phyloP scores from a whole-genome alignment of 2,888 invertebrate species.

The Eumacrocentrus americanus region DNA sequence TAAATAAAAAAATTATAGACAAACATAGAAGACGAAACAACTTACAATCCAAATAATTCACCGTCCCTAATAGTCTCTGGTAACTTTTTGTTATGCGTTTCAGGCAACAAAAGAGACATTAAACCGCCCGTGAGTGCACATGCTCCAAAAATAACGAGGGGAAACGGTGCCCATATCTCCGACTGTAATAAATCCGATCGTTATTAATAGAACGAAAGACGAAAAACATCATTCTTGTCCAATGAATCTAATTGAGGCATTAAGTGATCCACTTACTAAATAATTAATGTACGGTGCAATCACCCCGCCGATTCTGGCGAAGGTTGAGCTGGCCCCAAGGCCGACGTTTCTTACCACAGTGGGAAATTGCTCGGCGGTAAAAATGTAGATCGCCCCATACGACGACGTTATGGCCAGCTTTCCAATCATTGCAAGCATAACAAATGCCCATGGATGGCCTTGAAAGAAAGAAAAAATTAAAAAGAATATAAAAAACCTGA shows the following conservation, averaged over 20 bases:
- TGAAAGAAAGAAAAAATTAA: conserved; percentile 17
- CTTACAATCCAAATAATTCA: conserved; percentile 68
- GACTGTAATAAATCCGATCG: conserved; percentile 55
- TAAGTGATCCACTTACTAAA: conserved; percentile 58
- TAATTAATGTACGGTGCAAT: conserved; percentile 68
- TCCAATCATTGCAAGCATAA: conserved; percentile 72
- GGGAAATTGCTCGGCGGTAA: conserved; percentile 77
- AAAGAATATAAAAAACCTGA: conserved; percentile 10
- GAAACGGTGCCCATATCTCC: conserved; percentile 67
- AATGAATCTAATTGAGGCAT: background rate
- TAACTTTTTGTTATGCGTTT: conserved; percentile 70
- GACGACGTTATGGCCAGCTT: conserved; percentile 77
- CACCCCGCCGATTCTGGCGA: conserved; percentile 69
- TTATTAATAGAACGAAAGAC: background rate
- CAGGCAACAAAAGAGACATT: conserved; percentile 68
- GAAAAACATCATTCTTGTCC: background rate
- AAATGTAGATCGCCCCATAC: conserved; percentile 76
- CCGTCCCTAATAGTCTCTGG: conserved; percentile 73
- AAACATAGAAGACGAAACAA: conserved; percentile 21
- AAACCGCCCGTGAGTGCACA: conserved; percentile 66
- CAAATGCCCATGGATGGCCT: conserved; percentile 63
- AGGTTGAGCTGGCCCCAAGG: conserved; percentile 69
- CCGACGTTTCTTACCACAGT: conserved; percentile 74
- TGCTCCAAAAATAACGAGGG: conserved; percentile 67
- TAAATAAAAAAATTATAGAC: background rate